Conservation (phyloP, 2,888 invertebrate species). For the Diarsia brunnea region DNA sequence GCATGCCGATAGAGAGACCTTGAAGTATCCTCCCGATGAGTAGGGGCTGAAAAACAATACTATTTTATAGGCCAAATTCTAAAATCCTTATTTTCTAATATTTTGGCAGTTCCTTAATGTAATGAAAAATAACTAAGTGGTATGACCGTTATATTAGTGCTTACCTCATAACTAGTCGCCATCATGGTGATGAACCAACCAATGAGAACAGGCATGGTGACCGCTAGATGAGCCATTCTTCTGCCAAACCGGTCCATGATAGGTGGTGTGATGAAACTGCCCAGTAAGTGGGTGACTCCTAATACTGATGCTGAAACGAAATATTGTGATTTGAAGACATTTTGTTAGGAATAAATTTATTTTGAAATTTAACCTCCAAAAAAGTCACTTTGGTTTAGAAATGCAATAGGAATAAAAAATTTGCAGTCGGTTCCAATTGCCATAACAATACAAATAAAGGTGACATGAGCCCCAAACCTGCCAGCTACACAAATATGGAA, state of each 20-base stretch:
- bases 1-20: constrained; percentile 88
- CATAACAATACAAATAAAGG: no score
- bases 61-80: not conserved
- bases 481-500: no score
- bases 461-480: no score
- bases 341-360: not conserved
- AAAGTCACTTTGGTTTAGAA: not conserved
- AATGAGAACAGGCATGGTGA: constrained; percentile 84
- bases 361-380: no score
- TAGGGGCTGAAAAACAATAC: constrained; percentile 72
- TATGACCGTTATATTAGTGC: not conserved
- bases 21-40: constrained; percentile 78
- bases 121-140: not conserved
- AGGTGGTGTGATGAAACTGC: constrained; percentile 78
- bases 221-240: constrained; percentile 84
- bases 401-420: not conserved
- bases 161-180: constrained; percentile 79
- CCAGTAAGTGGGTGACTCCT: constrained; percentile 77
- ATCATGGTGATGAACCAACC: constrained; percentile 90
- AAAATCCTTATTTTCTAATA: not conserved
- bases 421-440: no score
- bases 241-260: constrained; percentile 90
- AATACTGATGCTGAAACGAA: constrained; percentile 76
- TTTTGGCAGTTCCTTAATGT: not conserved
- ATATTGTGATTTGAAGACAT: not conserved